Percentiles rank a stretch among this genome's conserved stretches.
Evolutionary conservation across 2,113 vertebrate genomes (phyloP).

Genomic region (Callospermophilus lateralis): DNA sequence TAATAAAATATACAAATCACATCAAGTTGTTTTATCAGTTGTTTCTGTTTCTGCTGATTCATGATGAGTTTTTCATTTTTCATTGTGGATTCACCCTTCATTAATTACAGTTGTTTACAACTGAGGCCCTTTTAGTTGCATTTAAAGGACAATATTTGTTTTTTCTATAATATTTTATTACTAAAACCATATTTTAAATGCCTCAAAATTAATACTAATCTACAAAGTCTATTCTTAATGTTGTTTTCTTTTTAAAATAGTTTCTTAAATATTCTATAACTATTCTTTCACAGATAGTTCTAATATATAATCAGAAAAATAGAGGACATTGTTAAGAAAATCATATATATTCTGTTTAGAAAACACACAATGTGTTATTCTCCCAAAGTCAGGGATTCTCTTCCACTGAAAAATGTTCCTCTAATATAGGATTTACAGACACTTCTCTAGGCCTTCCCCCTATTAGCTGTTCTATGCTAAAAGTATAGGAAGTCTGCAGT

Average conservation of each 20-base stretch:
- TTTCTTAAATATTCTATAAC: neutral
- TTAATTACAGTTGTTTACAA: neutral
- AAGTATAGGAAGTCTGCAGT: neutral
- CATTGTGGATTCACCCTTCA: neutral
- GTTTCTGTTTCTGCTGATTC: neutral
- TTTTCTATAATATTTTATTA: neutral
- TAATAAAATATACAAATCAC: neutral
- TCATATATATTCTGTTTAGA: neutral
- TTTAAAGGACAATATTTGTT: neutral
- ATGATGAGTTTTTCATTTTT: neutral
- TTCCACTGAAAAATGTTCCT: neutral
- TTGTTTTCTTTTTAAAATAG: neutral
- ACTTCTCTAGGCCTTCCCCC: neutral
- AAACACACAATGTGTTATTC: neutral
- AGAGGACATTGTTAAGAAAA: neutral
- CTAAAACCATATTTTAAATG: slow-evolving; percentile 9
- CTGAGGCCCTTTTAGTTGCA: neutral
- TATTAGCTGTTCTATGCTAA: neutral
- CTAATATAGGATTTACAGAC: neutral
- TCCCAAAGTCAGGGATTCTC: neutral
- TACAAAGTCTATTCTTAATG: neutral
- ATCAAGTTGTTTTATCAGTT: neutral
- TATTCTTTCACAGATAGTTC: neutral
- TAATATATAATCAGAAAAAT: neutral
- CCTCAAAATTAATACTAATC: neutral